Evolutionary conservation across 1,140 invertebrate genomes (phyloP).

Genomic region (Panagrolaimus sp.): DNA sequence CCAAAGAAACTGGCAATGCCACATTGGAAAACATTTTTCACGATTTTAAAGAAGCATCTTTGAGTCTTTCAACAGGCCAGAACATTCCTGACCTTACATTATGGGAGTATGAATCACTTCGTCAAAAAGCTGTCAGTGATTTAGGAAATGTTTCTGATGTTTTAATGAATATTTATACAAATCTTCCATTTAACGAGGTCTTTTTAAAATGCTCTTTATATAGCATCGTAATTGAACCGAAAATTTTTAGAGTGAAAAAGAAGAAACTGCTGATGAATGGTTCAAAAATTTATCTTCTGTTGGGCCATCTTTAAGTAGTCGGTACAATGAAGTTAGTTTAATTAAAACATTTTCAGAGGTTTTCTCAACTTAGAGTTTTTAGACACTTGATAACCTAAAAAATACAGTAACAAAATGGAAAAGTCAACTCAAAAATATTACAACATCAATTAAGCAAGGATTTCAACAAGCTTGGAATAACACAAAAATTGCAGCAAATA

Average conservation of each 20-base stretch:
- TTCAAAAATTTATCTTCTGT: constrained; percentile 7
- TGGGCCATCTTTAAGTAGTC: not conserved
- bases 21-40: not conserved
- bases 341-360: not conserved
- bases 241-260: too few relatives aligned
- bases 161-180: too few relatives aligned
- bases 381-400: not conserved
- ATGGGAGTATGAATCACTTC: not conserved
- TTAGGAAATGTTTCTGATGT: too few relatives aligned
- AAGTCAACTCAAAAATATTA: not conserved
- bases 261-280: not conserved
- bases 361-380: not conserved
- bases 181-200: too few relatives aligned
- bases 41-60: not conserved
- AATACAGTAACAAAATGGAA: not conserved
- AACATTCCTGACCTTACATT: not conserved
- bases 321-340: not conserved
- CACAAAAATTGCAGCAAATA: not conserved
- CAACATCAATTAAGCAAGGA: not conserved
- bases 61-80: not conserved
- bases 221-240: too few relatives aligned
- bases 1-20: not conserved
- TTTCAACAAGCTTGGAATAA: not conserved
- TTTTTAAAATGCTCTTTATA: too few relatives aligned
- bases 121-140: not conserved